Conservation (phyloP, 2,113 vertebrate genomes). For the Tylochromis polylepis region DNA sequence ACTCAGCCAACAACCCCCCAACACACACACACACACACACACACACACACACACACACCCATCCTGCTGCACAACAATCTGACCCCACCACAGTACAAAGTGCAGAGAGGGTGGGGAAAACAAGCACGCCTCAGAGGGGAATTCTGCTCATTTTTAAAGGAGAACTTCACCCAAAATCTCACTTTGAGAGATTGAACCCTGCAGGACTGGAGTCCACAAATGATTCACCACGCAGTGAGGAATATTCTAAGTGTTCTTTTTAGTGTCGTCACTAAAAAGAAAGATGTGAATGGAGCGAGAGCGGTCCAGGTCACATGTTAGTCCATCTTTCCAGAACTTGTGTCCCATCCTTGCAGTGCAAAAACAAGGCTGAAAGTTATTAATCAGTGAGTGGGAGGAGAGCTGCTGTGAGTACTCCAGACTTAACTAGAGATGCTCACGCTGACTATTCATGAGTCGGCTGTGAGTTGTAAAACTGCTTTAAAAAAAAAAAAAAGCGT, state of each 20-base stretch:
- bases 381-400: neutral
- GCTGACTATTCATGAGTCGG: neutral
- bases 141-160: neutral
- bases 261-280: neutral
- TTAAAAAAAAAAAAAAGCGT: too few relatives aligned
- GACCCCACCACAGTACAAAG: neutral
- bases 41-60: neutral
- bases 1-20: neutral
- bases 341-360: too few relatives aligned
- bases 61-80: constrained; percentile 9
- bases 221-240: neutral
- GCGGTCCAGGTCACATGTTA: neutral
- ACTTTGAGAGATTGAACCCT: neutral
- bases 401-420: neutral
- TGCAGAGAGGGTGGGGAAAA: constrained; percentile 31
- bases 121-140: constrained; percentile 32
- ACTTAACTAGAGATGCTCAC: neutral
- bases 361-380: neutral
- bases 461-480: neutral
- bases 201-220: neutral
- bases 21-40: neutral
- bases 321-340: neutral
- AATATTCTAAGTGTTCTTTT: neutral
- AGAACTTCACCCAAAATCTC: neutral
- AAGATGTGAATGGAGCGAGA: neutral